These are phyloP conservation scores for Tapera naevia DNA, from an alignment of 2,797 vertebrate genomes.

Conservation along the genomic window DNA sequence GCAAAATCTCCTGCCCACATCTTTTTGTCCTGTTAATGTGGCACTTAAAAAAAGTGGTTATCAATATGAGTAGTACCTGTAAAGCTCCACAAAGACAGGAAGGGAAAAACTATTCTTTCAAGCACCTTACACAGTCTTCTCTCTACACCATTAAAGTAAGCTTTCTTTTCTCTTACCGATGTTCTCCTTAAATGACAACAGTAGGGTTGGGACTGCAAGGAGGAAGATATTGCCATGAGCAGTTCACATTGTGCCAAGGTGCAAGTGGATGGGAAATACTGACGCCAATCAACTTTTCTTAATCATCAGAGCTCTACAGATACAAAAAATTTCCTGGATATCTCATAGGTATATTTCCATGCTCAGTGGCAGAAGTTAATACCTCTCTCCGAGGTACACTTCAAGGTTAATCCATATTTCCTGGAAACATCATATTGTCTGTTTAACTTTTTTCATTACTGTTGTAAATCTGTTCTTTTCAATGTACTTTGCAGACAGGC, in stretches of 20 bases:
- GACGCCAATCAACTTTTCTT: background rate
- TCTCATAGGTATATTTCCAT: background rate
- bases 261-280: background rate
- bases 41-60: background rate
- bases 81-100: background rate
- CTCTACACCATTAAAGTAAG: background rate
- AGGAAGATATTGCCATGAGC: background rate
- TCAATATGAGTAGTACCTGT: background rate
- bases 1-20: background rate
- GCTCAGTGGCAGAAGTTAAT: background rate
- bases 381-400: background rate
- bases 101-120: background rate
- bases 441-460: background rate
- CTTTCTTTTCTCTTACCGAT: background rate
- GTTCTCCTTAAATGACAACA: background rate
- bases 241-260: background rate
- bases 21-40: background rate
- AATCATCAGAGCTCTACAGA: background rate
- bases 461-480: background rate
- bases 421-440: background rate
- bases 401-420: background rate
- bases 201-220: background rate
- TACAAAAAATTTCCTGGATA: background rate
- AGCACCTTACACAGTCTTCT: background rate
- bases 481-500: background rate